phyloP scores from a whole-genome alignment of 2,888 invertebrate genomes.

The Eupeodes latifasciatus region DNA sequence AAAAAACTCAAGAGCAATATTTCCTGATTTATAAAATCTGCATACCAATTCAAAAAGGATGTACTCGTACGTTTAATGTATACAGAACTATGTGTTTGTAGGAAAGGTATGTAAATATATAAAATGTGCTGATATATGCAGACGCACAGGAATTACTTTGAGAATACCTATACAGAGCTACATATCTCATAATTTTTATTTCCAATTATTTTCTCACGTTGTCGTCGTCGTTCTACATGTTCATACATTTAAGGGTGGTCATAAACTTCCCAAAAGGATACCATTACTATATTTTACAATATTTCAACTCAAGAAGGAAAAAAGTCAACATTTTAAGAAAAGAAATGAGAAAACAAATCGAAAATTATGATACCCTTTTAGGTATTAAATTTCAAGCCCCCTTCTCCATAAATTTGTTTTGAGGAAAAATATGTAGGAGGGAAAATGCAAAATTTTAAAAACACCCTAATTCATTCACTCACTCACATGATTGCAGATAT shows the following conservation, averaged over 20 bases:
- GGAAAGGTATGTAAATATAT: not conserved
- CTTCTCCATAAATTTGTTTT: not conserved
- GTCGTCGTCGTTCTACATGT: no score
- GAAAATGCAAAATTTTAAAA: not conserved
- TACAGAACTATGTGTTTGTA: no score
- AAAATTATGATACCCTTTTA: slow-evolving; percentile 2
- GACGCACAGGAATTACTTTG: not conserved
- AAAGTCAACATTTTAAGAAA: not conserved
- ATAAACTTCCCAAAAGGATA: not conserved
- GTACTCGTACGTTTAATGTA: no score
- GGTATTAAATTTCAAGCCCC: not conserved
- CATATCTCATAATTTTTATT: not conserved
- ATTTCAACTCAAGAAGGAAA: not conserved
- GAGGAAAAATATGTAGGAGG: not conserved
- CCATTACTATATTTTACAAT: not conserved
- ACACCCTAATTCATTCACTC: not conserved
- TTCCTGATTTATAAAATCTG: not conserved
- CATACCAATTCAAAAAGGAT: no score
- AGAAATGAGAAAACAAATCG: not conserved
- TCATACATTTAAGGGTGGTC: not conserved
- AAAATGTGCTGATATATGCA: slow-evolving; percentile 6
- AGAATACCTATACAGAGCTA: not conserved
- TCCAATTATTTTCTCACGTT: not conserved
- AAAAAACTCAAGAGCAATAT: not conserved
- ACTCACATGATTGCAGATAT: not conserved